Conservation (phyloP, 2,797 vertebrate species). For the Coregonus sp. region DNA sequence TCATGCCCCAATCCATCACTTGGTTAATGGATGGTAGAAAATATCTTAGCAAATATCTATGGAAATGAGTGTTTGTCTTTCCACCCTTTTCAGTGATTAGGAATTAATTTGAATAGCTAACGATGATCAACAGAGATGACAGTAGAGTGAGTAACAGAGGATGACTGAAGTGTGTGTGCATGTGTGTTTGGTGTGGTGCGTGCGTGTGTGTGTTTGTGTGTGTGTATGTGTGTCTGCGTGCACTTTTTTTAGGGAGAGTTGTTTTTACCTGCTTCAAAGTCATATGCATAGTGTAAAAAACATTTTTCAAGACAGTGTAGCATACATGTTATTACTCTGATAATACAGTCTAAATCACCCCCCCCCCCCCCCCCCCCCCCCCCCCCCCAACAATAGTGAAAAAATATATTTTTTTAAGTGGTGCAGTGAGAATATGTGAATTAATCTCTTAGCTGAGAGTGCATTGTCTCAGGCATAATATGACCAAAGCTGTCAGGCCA, state of each 20-base stretch:
- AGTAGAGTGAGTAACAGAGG: constrained; percentile 57
- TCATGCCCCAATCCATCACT: constrained; percentile 72
- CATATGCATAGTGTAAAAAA: background rate
- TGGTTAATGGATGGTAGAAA: constrained; percentile 69
- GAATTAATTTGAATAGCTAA: constrained; percentile 81
- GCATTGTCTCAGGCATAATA: constrained; percentile 64
- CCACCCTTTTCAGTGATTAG: constrained; percentile 74
- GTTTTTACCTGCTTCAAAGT: constrained; percentile 11
- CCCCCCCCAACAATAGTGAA: background rate
- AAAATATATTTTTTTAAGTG: background rate
- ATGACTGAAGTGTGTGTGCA: constrained; percentile 39
- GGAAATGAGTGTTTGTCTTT: constrained; percentile 80
- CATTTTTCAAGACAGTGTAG: background rate
- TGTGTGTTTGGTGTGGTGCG: constrained; percentile 29
- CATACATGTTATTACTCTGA: background rate
- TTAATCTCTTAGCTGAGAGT: constrained; percentile 56
- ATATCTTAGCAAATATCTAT: constrained; percentile 68
- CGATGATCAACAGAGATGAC: constrained; percentile 72
- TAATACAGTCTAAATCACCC: background rate
- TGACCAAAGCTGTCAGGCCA: constrained; percentile 72
- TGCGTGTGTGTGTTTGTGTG: constrained; percentile 31
- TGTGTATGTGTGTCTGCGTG: background rate
- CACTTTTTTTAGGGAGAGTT: background rate
- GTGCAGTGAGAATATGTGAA: constrained; percentile 12
- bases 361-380: too few species aligned